Conservation (phyloP, 2,888 invertebrate species). For the Onthophagus sagittarius region DNA sequence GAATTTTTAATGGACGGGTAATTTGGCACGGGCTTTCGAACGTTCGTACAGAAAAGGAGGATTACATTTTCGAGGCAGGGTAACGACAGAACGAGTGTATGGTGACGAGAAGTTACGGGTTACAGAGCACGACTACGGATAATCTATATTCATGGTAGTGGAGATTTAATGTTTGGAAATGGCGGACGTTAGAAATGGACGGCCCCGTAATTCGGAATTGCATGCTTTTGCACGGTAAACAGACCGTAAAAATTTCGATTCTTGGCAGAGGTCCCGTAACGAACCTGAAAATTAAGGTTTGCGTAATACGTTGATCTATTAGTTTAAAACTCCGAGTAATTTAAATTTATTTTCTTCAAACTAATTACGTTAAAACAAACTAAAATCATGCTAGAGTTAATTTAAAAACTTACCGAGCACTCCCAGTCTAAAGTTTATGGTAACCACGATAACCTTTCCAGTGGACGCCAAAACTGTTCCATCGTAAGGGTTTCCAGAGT, state of each 20-base stretch:
- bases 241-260: not conserved
- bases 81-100: not conserved
- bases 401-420: slow-evolving; percentile 66
- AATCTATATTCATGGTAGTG: slow-evolving; percentile 8
- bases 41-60: not conserved
- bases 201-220: slow-evolving; percentile 1
- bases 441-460: slow-evolving; percentile 84
- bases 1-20: slow-evolving; percentile 14
- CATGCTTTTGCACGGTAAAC: not conserved
- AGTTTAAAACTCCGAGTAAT: not conserved
- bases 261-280: not conserved
- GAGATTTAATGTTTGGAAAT: slow-evolving; percentile 9
- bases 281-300: not conserved
- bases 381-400: not conserved
- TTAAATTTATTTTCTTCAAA: not conserved
- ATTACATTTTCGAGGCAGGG: not conserved
- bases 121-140: not conserved
- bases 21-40: slow-evolving; percentile 10
- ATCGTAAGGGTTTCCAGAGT: slow-evolving; percentile 95
- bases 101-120: not conserved
- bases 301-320: not conserved
- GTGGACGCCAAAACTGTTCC: slow-evolving; percentile 92
- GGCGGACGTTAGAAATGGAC: not conserved
- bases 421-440: slow-evolving; percentile 87
- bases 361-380: not conserved